A percentile compares a stretch with the other conserved stretches of the same genome.
phyloP scores from a whole-genome alignment of 2,888 invertebrate species.

The Eupithecia subfuscata region DNA sequence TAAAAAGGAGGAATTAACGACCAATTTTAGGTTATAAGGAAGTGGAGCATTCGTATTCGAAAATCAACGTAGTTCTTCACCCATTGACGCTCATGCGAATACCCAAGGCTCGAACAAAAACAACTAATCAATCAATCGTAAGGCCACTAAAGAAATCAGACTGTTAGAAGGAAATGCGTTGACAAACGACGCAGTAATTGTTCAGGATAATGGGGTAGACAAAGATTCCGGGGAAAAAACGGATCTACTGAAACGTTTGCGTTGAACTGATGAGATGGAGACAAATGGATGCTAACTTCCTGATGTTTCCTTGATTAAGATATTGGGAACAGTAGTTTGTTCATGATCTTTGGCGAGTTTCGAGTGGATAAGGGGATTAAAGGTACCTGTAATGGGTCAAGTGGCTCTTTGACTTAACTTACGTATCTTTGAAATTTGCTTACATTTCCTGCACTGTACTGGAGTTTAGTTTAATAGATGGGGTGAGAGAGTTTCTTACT shows the following conservation, averaged over 20 bases:
- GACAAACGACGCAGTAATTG: slow-evolving; percentile 82
- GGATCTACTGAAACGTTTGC: slow-evolving; percentile 68
- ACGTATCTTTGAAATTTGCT: neutral
- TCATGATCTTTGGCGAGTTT: neutral
- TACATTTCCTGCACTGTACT: neutral
- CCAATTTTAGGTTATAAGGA: neutral
- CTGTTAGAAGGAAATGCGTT: slow-evolving; percentile 61
- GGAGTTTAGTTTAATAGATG: neutral
- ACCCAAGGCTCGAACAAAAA: slow-evolving; percentile 48
- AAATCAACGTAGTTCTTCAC: slow-evolving; percentile 30
- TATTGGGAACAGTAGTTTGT: slow-evolving; percentile 23
- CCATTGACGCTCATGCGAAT: slow-evolving; percentile 38
- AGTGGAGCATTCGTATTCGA: neutral
- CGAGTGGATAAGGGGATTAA: neutral
- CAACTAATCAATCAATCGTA: slow-evolving; percentile 74
- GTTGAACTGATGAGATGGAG: slow-evolving; percentile 76
- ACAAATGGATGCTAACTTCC: slow-evolving; percentile 66
- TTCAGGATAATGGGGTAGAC: slow-evolving; percentile 65
- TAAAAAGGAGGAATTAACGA: slow-evolving; percentile 15
- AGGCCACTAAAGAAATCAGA: slow-evolving; percentile 73
- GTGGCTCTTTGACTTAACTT: neutral
- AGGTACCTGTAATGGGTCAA: neutral
- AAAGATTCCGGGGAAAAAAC: slow-evolving; percentile 66
- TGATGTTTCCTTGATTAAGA: slow-evolving; percentile 56
- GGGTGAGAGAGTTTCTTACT: neutral